A percentile compares a stretch with the other conserved stretches of the same genome.
Evolutionary conservation across 2,113 vertebrate genomes (phyloP).

Genomic region (Prolemur simus): DNA sequence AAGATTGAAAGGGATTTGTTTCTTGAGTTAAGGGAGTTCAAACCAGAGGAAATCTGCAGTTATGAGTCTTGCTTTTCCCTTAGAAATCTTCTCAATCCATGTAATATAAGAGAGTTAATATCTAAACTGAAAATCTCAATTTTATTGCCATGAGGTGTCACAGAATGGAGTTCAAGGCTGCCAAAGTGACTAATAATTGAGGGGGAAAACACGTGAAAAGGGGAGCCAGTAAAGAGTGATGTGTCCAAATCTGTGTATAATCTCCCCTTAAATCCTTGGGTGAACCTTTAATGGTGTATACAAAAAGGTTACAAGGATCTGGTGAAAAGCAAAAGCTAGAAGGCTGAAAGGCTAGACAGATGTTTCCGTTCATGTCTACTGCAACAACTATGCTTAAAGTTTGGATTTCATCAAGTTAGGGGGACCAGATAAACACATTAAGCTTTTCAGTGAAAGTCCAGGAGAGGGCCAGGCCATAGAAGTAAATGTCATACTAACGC

Average conservation of each 20-base stretch:
- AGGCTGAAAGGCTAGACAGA: background rate
- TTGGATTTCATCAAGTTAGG: background rate
- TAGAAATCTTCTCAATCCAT: background rate
- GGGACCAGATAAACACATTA: background rate
- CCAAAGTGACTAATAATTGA: background rate
- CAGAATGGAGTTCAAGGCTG: background rate
- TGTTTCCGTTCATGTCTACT: background rate
- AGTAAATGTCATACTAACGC: background rate
- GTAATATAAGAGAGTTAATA: background rate
- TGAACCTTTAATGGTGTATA: background rate
- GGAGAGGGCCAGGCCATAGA: background rate
- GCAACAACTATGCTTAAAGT: background rate
- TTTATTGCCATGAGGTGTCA: background rate
- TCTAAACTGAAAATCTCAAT: background rate
- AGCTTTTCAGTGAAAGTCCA: background rate
- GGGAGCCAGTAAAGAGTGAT: background rate
- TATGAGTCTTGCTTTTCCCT: background rate
- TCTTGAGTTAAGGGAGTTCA: background rate
- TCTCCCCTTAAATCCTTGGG: accelerated
- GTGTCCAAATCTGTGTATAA: background rate
- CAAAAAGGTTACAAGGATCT: background rate
- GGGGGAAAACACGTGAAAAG: background rate
- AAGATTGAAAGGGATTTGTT: background rate
- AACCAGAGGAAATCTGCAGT: background rate
- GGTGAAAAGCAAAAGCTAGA: background rate